phyloP scores from a whole-genome alignment of 2,888 invertebrate genomes.

The Cryptophagus acutangulus region DNA sequence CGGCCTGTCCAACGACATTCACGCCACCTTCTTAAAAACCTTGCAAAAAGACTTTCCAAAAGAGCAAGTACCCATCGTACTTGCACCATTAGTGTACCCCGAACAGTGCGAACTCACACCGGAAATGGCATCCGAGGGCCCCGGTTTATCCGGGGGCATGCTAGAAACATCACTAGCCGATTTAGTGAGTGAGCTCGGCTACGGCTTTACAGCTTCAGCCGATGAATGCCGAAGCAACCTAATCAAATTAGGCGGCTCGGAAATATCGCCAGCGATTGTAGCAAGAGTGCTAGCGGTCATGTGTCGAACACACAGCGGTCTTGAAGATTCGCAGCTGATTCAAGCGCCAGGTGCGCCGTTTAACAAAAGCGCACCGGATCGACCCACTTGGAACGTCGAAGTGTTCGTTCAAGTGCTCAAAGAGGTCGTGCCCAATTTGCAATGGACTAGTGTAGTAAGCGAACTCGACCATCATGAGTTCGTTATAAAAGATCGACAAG shows the following conservation, averaged over 20 bases:
- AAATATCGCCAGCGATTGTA: conserved; percentile 74
- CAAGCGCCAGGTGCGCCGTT: conserved; percentile 66
- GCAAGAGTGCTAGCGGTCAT: conserved; percentile 83
- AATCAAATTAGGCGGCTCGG: conserved; percentile 68
- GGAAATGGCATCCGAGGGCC: conserved; percentile 59
- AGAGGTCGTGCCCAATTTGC: conserved; percentile 78
- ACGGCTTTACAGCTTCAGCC: conserved; percentile 76
- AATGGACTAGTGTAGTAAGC: conserved; percentile 89
- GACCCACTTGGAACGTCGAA: conserved; percentile 77
- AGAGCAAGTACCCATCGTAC: conserved; percentile 81
- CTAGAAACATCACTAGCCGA: conserved; percentile 81
- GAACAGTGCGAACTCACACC: conserved; percentile 66
- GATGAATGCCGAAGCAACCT: conserved; percentile 86
- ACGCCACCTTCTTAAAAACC: conserved; percentile 74
- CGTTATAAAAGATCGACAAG: conserved; percentile 78
- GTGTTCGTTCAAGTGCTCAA: conserved; percentile 89
- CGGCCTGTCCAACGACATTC: conserved; percentile 68
- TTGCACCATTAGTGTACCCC: conserved; percentile 83
- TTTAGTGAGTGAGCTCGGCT: conserved; percentile 82
- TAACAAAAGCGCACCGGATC: conserved; percentile 12
- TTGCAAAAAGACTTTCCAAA: conserved; percentile 83
- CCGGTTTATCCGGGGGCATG: conserved; percentile 49
- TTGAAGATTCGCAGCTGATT: conserved; percentile 54
- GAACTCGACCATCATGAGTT: conserved; percentile 92
- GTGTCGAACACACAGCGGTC: conserved; percentile 76